A percentile compares a stretch with the other conserved stretches of the same genome.
These are phyloP conservation scores for Microcebus griseorufus DNA, from an alignment of 2,113 vertebrate species.

Conservation along the genomic window DNA sequence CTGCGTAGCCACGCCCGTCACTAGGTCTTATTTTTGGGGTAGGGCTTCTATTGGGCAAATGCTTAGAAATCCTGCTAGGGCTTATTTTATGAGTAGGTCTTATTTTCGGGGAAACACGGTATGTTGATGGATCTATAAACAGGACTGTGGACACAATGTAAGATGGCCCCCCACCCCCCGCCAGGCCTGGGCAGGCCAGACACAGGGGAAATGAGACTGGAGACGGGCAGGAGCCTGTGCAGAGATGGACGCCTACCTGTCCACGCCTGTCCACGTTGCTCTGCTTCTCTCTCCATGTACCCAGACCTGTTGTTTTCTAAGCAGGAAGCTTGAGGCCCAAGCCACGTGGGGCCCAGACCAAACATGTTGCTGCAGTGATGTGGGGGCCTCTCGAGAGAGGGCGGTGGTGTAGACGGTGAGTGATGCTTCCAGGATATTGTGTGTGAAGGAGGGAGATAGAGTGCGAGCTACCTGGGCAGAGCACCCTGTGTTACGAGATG, in stretches of 20 bases:
- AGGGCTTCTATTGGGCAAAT: too few relatives aligned
- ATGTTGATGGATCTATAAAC: background rate
- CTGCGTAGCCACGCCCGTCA: too few relatives aligned
- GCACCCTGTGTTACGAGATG: background rate
- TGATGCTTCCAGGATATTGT: background rate
- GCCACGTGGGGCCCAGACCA: background rate
- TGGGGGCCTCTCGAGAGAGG: background rate
- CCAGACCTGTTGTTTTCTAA: background rate
- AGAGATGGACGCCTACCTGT: background rate
- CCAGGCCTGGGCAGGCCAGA: too few relatives aligned
- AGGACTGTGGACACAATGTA: background rate
- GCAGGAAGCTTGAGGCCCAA: background rate
- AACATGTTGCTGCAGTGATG: background rate
- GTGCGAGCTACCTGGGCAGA: background rate
- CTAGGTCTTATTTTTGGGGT: too few relatives aligned
- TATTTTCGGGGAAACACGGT: too few relatives aligned
- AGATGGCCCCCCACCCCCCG: too few relatives aligned
- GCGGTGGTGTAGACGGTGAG: background rate
- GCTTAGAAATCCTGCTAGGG: too few relatives aligned
- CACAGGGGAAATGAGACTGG: rapidly evolving
- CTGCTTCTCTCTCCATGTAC: background rate
- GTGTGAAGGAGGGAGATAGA: background rate
- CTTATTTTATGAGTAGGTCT: too few relatives aligned
- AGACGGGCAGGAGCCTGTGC: background rate
- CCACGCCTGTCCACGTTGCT: rapidly evolving